phyloP scores from a whole-genome alignment of 2,113 vertebrate species.

The Syngnathus typhle region DNA sequence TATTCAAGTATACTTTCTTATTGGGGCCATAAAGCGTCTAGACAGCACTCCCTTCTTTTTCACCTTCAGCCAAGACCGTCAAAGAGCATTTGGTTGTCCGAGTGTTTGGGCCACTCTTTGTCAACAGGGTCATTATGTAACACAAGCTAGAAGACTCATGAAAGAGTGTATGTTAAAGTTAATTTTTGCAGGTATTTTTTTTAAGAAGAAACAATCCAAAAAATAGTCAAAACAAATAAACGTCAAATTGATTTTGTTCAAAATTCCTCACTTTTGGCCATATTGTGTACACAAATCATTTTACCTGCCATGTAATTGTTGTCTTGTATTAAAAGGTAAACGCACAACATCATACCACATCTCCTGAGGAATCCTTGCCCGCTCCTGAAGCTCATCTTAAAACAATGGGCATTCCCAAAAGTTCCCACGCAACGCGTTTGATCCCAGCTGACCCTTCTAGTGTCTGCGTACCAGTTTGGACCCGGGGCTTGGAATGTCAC shows the following conservation, averaged over 20 bases:
- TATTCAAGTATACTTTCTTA: constrained; percentile 90
- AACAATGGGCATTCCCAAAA: constrained; percentile 1
- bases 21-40: constrained; percentile 99
- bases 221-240: too few species aligned
- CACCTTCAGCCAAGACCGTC: constrained; percentile 58
- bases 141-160: neutral
- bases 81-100: constrained; percentile 65
- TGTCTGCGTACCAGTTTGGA: constrained; percentile 1
- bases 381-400: neutral
- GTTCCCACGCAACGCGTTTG: constrained; percentile 7
- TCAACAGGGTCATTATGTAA: constrained; percentile 55
- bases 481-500: constrained; percentile 7
- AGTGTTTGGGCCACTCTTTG: constrained; percentile 72
- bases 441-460: constrained; percentile 9
- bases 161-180: neutral
- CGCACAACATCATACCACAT: neutral
- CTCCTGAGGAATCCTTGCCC: neutral
- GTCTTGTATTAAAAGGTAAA: neutral
- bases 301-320: neutral
- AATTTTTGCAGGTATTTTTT: neutral
- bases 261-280: neutral
- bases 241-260: neutral
- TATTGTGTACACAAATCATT: neutral
- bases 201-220: too few species aligned
- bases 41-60: constrained; percentile 92